A percentile compares a stretch with the other conserved stretches of the same genome.
phyloP scores from a whole-genome alignment of 2,797 vertebrate genomes.

The Orientallactaga sibirica region DNA sequence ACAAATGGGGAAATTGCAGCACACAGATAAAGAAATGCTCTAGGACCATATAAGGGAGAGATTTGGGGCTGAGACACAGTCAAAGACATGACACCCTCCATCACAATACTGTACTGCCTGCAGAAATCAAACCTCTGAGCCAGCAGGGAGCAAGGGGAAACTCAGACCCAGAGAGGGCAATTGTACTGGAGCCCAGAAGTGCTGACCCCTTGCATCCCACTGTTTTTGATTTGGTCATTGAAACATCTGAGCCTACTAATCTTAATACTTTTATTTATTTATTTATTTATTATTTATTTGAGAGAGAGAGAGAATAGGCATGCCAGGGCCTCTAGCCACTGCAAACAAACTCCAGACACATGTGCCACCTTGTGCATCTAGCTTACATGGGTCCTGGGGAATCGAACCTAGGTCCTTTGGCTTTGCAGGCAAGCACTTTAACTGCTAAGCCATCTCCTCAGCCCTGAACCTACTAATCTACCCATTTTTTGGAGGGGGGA shows the following conservation, averaged over 20 bases:
- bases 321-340: no score
- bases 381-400: no score
- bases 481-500: no score
- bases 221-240: background rate
- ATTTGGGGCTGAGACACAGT: background rate
- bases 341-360: no score
- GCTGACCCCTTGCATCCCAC: background rate
- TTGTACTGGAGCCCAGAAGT: background rate
- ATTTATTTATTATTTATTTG: no score
- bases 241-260: fast-evolving
- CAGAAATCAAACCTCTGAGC: background rate
- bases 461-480: no score
- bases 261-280: background rate
- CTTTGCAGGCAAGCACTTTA: no score
- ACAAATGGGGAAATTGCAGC: background rate
- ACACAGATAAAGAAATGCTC: background rate
- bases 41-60: background rate
- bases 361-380: no score
- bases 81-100: background rate
- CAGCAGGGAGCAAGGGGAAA: background rate
- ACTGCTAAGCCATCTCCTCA: no score
- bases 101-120: fast-evolving
- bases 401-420: no score
- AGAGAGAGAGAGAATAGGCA: no score
- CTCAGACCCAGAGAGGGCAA: background rate